A percentile compares a stretch with the other conserved stretches of the same genome.
phyloP scores from a whole-genome alignment of 2,113 vertebrate species.

The Euleptes europaea region DNA sequence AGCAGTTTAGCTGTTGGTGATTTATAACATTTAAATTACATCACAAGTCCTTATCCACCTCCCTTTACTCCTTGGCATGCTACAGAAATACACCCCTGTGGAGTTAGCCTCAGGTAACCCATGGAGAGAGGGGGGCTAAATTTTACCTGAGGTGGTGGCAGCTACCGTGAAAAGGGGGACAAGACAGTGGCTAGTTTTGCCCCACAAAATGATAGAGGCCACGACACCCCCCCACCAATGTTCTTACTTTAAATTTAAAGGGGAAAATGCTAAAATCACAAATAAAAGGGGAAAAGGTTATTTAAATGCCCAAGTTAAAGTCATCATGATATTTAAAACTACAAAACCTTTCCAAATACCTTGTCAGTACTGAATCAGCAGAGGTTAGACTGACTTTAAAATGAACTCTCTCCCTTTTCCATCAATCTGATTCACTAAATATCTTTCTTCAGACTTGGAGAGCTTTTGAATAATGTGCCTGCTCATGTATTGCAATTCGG shows the following conservation, averaged over 20 bases:
- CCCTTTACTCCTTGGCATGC: accelerated
- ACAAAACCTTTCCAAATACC: constrained; percentile 44
- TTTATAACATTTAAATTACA: background rate
- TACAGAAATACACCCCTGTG: background rate
- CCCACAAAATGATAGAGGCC: no score
- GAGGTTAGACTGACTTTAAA: constrained; percentile 39
- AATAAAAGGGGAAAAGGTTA: background rate
- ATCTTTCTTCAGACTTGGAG: constrained; percentile 41
- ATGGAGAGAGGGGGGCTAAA: no score
- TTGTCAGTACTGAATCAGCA: constrained; percentile 50
- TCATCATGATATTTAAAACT: constrained; percentile 37
- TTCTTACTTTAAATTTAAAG: background rate
- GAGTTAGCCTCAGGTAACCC: no score
- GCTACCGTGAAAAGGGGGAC: no score
- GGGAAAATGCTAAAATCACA: constrained; percentile 46
- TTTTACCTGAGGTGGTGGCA: no score
- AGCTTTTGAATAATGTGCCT: constrained; percentile 56
- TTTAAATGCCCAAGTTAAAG: constrained; percentile 30
- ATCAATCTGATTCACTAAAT: constrained; percentile 44
- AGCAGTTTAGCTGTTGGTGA: background rate
- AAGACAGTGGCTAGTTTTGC: no score
- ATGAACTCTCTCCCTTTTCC: constrained; percentile 50
- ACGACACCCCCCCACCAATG: background rate
- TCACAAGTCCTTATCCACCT: background rate
- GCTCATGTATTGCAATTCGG: constrained; percentile 49